Evolutionary conservation across 2,797 vertebrate species (phyloP).

Genomic region (Lophura swinhoii): DNA sequence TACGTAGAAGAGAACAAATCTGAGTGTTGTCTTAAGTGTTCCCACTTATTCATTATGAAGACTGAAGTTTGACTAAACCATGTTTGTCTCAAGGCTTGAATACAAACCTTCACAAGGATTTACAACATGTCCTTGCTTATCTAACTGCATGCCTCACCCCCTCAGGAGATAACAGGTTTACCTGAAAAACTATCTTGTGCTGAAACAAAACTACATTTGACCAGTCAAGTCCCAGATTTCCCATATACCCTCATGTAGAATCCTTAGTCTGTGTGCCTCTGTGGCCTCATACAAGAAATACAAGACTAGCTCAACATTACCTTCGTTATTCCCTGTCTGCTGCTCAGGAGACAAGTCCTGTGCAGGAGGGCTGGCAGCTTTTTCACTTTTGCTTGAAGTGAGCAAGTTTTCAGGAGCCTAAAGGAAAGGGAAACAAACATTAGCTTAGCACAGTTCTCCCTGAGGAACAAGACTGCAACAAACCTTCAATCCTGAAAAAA

Average conservation of each 20-base stretch:
- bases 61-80: not conserved
- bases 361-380: not conserved
- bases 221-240: not conserved
- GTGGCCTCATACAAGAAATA: not conserved
- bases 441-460: not conserved
- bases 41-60: rapidly evolving
- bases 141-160: not conserved
- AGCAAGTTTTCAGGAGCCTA: conserved; percentile 43
- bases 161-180: too few species aligned
- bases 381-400: not conserved
- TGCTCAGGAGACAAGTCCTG: not conserved
- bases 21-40: not conserved
- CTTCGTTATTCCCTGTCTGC: not conserved
- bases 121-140: too few species aligned
- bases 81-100: not conserved
- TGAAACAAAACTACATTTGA: too few species aligned
- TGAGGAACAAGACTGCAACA: not conserved
- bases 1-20: rapidly evolving
- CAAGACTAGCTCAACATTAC: not conserved
- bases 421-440: not conserved
- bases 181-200: not conserved
- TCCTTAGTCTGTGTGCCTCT: not conserved
- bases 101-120: not conserved
- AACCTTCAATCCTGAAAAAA: not conserved
- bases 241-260: not conserved